phyloP scores from a whole-genome alignment of 2,797 vertebrate genomes.

The Taeniopygia guttata region DNA sequence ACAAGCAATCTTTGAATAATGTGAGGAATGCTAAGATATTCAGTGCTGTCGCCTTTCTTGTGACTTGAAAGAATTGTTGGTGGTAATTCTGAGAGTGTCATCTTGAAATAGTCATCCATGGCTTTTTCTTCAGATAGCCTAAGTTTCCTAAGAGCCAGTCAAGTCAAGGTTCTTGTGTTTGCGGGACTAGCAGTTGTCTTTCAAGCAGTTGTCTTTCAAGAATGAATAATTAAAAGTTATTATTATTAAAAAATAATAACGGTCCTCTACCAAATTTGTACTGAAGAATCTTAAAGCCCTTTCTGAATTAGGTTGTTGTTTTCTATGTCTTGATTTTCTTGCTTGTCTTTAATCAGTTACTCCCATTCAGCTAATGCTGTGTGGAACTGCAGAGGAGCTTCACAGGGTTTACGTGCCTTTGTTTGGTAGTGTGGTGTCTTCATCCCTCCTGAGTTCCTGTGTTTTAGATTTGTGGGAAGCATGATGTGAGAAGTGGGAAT shows the following conservation, averaged over 20 bases:
- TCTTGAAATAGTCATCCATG: not conserved
- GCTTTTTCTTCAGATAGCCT: not conserved
- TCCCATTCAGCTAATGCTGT: not conserved
- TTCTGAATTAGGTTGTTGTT: not conserved
- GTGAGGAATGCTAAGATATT: not conserved
- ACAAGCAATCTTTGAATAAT: not conserved
- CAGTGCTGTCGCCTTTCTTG: not conserved
- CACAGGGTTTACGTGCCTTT: not conserved
- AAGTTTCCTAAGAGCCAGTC: not conserved
- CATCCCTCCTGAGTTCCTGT: slow-evolving; percentile 50
- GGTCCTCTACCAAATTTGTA: not conserved
- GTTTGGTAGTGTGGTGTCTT: not conserved
- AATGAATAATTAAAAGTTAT: not conserved
- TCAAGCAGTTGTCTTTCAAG: not conserved
- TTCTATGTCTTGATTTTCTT: not conserved
- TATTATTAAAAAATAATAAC: not conserved
- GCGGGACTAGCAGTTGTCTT: not conserved
- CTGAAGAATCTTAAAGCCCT: not conserved
- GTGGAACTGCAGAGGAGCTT: not conserved
- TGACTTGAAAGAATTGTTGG: not conserved
- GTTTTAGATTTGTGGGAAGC: slow-evolving; percentile 67
- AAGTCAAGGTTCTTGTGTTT: not conserved
- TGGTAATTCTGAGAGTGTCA: not conserved
- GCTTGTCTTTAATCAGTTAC: not conserved
- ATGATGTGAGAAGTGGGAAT: slow-evolving; percentile 63